Base-by-base conservation (phyloP, 2,797 vertebrate genomes). In the Holocentrus rufus region DNA sequence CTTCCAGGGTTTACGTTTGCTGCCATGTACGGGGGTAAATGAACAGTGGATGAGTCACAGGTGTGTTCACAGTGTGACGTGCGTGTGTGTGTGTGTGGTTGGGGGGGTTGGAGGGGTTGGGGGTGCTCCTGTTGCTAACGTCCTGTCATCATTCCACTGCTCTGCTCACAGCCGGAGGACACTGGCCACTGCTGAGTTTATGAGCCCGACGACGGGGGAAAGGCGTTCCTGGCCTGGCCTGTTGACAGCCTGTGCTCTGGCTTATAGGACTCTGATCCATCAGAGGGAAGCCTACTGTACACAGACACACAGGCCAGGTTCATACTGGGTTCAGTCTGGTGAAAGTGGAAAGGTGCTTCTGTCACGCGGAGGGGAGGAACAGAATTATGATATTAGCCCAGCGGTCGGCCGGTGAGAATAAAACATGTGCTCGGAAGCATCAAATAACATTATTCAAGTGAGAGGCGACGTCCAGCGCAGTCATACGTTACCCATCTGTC, bases 31-130 rank as follows among this genome's bases (percentile, higher is more conserved):
- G 85, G 85, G 75, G 64, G 63, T 71, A 70, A 82, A 72, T 69
- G 83, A 85, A 76, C 66, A 65, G 79, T 64, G 74, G 78, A 88
- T 91, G 90, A 90, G 83, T 91, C 89, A 89, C 88, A 88, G 81
- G 85, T 90, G 79, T 90, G 89, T 87, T 89, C 89, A 85, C 72
- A 85, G 71, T 69, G 69, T 52, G 82, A 31, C 63, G 80, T 72
- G 76, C 78, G 73, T 56, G 62, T 65, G 36, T 30, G 44, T 34
- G 64, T 5, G 49, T 1, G 50, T 17, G n/a, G 62, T 15, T 23
- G 7, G 49, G 31, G 50, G 14, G 63, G 50, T 4, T 11, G 18
- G 5, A 13, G 53, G 68, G 69, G 44, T n/a, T n/a, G 79, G 87
- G 85, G 85, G 85, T 58, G 57, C 55, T 77, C 63, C 60, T 81